Base-by-base conservation (phyloP, 2,113 vertebrate species). In the Astatotilapia flaviijosephi region DNA sequence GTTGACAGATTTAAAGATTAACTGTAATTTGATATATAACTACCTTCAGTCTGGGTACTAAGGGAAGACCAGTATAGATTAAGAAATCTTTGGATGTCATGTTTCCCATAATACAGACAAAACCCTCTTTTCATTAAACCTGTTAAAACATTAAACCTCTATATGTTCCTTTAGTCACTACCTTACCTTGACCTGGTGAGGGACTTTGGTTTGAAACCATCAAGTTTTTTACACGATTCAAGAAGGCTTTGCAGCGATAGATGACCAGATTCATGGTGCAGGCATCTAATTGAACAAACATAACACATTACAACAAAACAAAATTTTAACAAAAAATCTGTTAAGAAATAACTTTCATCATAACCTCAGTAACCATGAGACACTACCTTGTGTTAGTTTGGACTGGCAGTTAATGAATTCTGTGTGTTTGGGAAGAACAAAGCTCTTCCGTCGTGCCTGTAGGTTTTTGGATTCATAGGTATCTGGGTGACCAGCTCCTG, bases 321-420 rank as follows among this genome's bases (percentile, higher is more conserved):
- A 15, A 47, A 49, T 75, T 17, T 65, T 35, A 12, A 65, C 33
- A 21, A 37, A 65, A 37, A 31, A 12, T 5, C 15, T 28, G 14
- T 49, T 49, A 19, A 10, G 42, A 49, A 77, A 10, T 7, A 31
- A 12, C 14, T 77, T 47, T 19, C 5, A 49, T 31, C 15, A 77
- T 49, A 19, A 73, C 6, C 5, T 37, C 35, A 42, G 2, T 31
- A 56, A 51, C 31, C 4, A 15, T 17, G 8, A 9, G 11, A n/a
- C 28, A 19, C 10, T 92, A 99, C 98, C 98, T 96, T 96, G 96
- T 90, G 97, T 97, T 51, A 98, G 97, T 96, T 98, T 99, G 91
- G 97, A 96, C 5, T 98, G 97, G 93, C 98, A 99, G 96, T 99
- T 99, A 85, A 98, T 96, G 92, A 99, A 99, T 91, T 98, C 97